Base-by-base conservation (phyloP, 2,113 vertebrate species). In the Rhineura floridana region DNA sequence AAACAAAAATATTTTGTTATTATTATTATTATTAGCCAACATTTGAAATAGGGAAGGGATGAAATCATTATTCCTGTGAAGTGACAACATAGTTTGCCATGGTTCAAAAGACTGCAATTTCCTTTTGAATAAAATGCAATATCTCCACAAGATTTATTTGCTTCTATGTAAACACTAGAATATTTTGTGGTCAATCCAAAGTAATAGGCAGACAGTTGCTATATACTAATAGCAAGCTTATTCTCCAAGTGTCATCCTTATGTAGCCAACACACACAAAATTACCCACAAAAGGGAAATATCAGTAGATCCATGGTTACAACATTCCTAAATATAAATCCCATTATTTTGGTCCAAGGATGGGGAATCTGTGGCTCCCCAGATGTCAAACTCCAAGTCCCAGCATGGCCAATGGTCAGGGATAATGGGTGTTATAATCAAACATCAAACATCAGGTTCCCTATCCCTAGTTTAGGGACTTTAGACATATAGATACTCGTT, bases 21-120 rank as follows among this genome's bases (percentile, higher is more conserved):
- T n/a, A n/a, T n/a, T n/a, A n/a, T n/a, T n/a, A n/a, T n/a, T 88
- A 80, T 6, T 72, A 92, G 85, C 77, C 67, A 62, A 87, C 69
- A 5, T 87, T 84, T 3, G 63, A 6, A 63, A 1, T 1, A 55
- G 91, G 75, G 36, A 62, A 52, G n/a, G 78, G 55, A 84, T 84
- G 77, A 2, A 7, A 23, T 5, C 70, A 80, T 87, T 88, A 62
- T 9, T 63, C 25, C 7, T 48, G 19, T 48, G 19, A 11, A 91
- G 33, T 86, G 75, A 13, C 30, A 67, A 67, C 44, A n/a, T 39
- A 46, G 46, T 85, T 83, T 73, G 19, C 6, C 33, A 9, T 17
- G 36, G 3, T 44, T 87, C 46, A 75, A 93, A 91, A 48, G 21
- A 36, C 39, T 89, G 36, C 48, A 75, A 73, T 10, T 73, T 2